Conservation (phyloP, 2,113 vertebrate species). For the Ciconia stormi region DNA sequence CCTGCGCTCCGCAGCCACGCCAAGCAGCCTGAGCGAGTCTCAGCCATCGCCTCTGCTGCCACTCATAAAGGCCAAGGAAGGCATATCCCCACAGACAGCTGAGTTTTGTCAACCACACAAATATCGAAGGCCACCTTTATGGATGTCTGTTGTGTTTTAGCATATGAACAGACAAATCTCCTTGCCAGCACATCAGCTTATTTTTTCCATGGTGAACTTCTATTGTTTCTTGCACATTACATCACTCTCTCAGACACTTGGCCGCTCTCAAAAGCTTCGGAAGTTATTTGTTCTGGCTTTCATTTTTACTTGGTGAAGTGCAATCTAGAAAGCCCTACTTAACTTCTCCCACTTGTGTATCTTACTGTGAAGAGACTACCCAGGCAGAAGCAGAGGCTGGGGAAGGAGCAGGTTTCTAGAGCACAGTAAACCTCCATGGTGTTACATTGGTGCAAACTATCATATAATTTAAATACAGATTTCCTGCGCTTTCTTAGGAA, state of each 20-base stretch:
- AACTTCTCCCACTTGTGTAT: background rate
- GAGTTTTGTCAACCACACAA: background rate
- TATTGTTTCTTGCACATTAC: background rate
- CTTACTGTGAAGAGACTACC: background rate
- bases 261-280: background rate
- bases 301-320: background rate
- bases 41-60: background rate
- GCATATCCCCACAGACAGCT: background rate
- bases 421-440: background rate
- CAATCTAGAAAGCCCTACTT: background rate
- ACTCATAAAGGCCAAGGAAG: background rate
- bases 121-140: background rate
- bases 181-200: background rate
- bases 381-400: background rate
- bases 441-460: background rate
- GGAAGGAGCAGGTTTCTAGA: background rate
- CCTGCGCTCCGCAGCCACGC: accelerated
- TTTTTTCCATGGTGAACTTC: background rate
- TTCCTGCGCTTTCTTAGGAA: background rate
- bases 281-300: background rate
- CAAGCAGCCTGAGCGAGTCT: background rate
- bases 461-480: background rate
- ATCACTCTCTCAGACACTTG: background rate
- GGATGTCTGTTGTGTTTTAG: background rate
- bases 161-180: background rate